These are phyloP conservation scores for Diorhabda sublineata DNA, from an alignment of 1,140 invertebrate genomes.

Conservation along the genomic window DNA sequence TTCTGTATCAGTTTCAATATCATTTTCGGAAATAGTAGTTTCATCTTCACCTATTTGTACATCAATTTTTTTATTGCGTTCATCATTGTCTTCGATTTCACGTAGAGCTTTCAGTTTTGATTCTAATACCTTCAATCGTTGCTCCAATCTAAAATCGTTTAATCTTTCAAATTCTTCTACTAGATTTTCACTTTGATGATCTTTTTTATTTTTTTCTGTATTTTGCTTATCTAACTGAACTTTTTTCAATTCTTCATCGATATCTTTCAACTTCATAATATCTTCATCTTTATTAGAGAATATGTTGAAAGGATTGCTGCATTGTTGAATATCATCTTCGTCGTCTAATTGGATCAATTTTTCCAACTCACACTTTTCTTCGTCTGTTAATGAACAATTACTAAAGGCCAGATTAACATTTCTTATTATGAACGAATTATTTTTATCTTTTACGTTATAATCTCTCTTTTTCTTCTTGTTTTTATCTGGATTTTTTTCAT, in stretches of 20 bases:
- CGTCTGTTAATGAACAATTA: conserved; percentile 12
- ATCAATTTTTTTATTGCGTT: no score
- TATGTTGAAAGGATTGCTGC: background rate
- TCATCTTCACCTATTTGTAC: no score
- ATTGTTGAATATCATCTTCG: background rate
- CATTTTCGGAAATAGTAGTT: no score
- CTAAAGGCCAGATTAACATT: conserved; percentile 4
- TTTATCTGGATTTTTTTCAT: background rate
- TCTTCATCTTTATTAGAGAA: background rate
- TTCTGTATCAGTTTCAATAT: no score
- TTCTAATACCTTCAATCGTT: background rate
- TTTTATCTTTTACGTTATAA: background rate
- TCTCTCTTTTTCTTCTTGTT: background rate
- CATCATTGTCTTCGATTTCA: background rate
- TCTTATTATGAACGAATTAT: conserved; percentile 3
- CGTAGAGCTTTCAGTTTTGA: background rate
- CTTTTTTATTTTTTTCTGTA: background rate
- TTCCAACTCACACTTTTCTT: conserved; percentile 11
- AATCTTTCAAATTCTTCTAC: background rate
- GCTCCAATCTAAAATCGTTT: conserved; percentile 7
- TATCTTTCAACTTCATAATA: conserved; percentile 3
- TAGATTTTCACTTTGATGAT: background rate
- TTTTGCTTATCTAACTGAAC: conserved; percentile 3
- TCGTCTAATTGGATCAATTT: conserved; percentile 1
- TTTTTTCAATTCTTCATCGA: conserved; percentile 10